These are phyloP conservation scores for Trichonephila clavata DNA, from an alignment of 1,140 invertebrate genomes.

Conservation along the genomic window DNA sequence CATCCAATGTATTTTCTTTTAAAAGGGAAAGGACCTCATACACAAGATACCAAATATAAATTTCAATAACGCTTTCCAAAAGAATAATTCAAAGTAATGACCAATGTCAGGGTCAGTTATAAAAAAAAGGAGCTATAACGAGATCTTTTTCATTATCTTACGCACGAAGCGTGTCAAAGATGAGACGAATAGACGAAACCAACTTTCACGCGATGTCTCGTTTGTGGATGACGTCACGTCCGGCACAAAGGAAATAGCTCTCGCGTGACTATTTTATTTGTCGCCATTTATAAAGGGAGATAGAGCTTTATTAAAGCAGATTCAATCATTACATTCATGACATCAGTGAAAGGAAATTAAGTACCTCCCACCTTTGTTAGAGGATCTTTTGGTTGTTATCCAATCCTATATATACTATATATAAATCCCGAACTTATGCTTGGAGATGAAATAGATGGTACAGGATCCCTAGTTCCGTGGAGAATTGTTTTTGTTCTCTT, in stretches of 20 bases:
- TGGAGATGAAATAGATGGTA: background rate
- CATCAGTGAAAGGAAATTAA: slow-evolving; percentile 30
- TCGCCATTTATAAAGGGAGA: slow-evolving; percentile 26
- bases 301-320: slow-evolving; percentile 58
- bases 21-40: too few species aligned
- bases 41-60: background rate
- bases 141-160: slow-evolving; percentile 38
- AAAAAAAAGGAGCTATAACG: background rate
- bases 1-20: too few species aligned
- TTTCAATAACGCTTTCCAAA: background rate
- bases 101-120: slow-evolving; percentile 57
- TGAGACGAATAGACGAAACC: slow-evolving; percentile 2
- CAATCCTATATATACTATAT: too few species aligned
- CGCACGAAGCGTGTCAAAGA: slow-evolving; percentile 37
- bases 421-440: background rate
- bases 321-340: slow-evolving; percentile 51
- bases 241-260: slow-evolving; percentile 51
- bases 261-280: slow-evolving; percentile 69
- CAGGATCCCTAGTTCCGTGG: background rate
- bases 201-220: slow-evolving; percentile 57
- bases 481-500: background rate
- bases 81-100: slow-evolving; percentile 45
- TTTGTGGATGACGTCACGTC: slow-evolving; percentile 52
- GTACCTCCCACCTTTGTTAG: background rate
- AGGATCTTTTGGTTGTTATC: background rate